Base-by-base conservation (phyloP, 2,113 vertebrate species). In the Salvelinus alpinus region DNA sequence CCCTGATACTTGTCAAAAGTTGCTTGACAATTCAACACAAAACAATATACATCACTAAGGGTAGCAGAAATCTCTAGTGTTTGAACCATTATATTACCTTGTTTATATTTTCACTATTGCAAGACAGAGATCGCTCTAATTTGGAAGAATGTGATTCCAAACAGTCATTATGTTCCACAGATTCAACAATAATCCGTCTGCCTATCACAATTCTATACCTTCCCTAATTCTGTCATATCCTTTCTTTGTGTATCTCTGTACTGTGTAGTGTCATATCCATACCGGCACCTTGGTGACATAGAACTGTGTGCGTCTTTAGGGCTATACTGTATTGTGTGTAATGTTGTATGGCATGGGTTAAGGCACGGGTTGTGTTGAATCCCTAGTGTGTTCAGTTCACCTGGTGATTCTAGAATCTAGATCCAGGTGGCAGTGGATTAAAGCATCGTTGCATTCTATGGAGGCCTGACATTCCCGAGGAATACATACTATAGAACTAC, bases 1-100 rank as follows among this genome's bases (percentile, higher is more conserved):
- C 90, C 91, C 91, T 92, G 90, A 93, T 91, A 87, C 64, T 76
- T 80, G 68, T 86, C 84, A 83, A 86, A 91, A 76, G 38, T 90
- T 89, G 89, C 85, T 89, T 89, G 44, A 86, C 73, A 81, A 73
- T 86, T 86, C 47, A 87, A 82, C 80, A 83, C 62, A 79, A 86
- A 86, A 82, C 71, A 85, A 31, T 34, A 44, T 34, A 84, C 75
- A 73, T 77, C 83, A 68, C 71, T 77, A 82, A 79, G 7, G 60
- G 74, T 75, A 78, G 82, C 75, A 31, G 57, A 70, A 24, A 31
- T 34, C 31, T 79, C 57, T 29, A 68, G 20, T 20, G 59, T 74
- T 82, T 73, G 54, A 84, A 76, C 48, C 51, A 27, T 67, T 76
- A 16, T 71, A 18, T 38, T 38, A 3, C 80, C 54, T 51, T 34